Conservation (phyloP, 2,113 vertebrate species). For the Xyliphius kryptos region DNA sequence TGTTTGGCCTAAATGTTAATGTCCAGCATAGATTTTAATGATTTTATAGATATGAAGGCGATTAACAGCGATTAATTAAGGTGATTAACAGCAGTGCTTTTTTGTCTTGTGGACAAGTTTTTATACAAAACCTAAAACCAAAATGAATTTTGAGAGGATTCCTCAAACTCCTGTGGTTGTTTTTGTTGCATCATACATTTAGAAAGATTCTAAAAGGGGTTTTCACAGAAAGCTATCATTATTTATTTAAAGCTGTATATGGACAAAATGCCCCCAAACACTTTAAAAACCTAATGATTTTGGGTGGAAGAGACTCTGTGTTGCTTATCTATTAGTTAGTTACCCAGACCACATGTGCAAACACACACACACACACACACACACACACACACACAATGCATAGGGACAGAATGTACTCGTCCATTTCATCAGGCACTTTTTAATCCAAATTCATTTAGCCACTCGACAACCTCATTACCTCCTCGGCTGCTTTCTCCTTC, state of each 20-base stretch:
- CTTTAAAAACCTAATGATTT: slow-evolving; percentile 6
- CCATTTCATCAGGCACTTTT: slow-evolving; percentile 56
- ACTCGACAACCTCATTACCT: slow-evolving; percentile 63
- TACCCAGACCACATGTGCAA: slow-evolving; percentile 31
- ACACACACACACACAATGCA: slow-evolving; percentile 18
- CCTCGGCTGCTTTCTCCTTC: slow-evolving; percentile 36
- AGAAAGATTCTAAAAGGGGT: background rate
- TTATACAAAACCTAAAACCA: background rate
- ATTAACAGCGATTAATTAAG: too few relatives aligned
- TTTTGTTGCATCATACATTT: background rate
- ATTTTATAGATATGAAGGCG: too few relatives aligned
- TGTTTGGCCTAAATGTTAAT: too few relatives aligned
- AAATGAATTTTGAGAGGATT: background rate
- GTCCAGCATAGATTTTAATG: too few relatives aligned
- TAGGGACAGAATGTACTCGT: slow-evolving; percentile 43
- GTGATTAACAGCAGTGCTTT: too few relatives aligned
- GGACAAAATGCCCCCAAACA: slow-evolving; percentile 6
- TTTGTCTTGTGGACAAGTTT: background rate
- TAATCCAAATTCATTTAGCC: slow-evolving; percentile 61
- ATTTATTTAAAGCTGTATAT: slow-evolving; percentile 27
- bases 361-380: slow-evolving; percentile 27
- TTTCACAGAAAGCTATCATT: background rate
- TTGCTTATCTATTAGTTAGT: slow-evolving; percentile 14
- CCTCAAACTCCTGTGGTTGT: background rate
- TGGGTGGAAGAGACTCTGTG: background rate